A percentile compares a stretch with the other conserved stretches of the same genome.
Conservation (phyloP, 2,113 vertebrate species). For the Tinamus guttatus region DNA sequence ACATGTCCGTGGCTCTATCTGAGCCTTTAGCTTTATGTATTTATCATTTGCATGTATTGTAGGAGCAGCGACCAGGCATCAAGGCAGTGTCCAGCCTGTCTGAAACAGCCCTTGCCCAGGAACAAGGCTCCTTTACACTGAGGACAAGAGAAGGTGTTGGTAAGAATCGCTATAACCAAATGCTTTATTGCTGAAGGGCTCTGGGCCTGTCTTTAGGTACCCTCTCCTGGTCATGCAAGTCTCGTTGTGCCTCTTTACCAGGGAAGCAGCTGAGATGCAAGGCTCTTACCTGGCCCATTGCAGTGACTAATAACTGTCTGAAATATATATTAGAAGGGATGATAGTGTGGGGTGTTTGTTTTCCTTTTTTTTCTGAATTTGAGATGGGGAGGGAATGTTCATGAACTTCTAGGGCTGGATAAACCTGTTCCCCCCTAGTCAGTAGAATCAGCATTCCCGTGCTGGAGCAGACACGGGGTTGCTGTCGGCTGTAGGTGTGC, state of each 20-base stretch:
- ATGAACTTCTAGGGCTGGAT: not conserved
- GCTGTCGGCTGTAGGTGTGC: not conserved
- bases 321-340: not conserved
- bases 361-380: not conserved
- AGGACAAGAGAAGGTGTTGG: not conserved
- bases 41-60: not conserved
- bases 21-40: not conserved
- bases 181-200: not conserved
- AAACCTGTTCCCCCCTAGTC: not conserved
- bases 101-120: not conserved
- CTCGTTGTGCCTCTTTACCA: not conserved
- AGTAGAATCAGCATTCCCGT: not conserved
- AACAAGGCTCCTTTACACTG: not conserved
- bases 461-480: fast-evolving
- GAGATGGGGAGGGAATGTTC: not conserved
- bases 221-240: not conserved
- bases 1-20: not conserved
- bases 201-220: not conserved
- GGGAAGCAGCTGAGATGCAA: not conserved
- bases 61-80: not conserved
- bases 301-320: not conserved
- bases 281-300: too few species aligned
- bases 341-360: not conserved
- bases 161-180: not conserved
- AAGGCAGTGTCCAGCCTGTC: not conserved